phyloP scores from a whole-genome alignment of 1,140 invertebrate species.

The Hyles euphorbiae region DNA sequence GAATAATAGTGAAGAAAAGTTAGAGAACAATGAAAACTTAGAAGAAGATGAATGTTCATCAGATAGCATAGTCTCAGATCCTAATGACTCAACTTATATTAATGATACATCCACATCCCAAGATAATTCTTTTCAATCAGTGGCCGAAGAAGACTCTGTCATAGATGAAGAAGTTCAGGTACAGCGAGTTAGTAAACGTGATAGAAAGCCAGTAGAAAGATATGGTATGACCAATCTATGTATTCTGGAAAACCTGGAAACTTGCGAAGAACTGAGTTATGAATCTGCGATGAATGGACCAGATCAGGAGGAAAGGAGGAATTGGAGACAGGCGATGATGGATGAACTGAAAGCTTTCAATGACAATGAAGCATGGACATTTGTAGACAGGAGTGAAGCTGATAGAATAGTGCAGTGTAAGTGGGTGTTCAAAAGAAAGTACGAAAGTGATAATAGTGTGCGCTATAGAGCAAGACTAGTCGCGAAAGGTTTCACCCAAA shows the following conservation, averaged over 20 bases:
- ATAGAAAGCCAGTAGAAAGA: slow-evolving; percentile 16
- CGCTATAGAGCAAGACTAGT: slow-evolving; percentile 21
- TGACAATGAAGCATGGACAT: slow-evolving; percentile 24
- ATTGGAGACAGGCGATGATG: slow-evolving; percentile 24
- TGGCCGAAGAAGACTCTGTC: neutral
- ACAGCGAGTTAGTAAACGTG: slow-evolving; percentile 2
- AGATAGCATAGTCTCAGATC: too few relatives aligned
- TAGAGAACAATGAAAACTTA: neutral
- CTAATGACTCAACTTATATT: too few relatives aligned
- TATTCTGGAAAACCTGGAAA: slow-evolving; percentile 14
- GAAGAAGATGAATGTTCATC: too few relatives aligned
- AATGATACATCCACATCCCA: too few relatives aligned
- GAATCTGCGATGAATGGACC: slow-evolving; percentile 19
- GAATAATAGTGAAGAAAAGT: slow-evolving; percentile 6
- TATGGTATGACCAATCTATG: slow-evolving; percentile 16
- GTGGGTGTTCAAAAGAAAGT: slow-evolving; percentile 29
- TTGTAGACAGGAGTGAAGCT: slow-evolving; percentile 15
- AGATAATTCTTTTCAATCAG: too few relatives aligned
- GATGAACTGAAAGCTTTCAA: slow-evolving; percentile 23
- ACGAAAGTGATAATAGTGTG: slow-evolving; percentile 24
- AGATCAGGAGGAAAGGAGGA: too few relatives aligned
- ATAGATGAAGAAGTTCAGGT: slow-evolving; percentile 2
- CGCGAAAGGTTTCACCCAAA: slow-evolving; percentile 25
- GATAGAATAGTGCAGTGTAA: slow-evolving; percentile 25
- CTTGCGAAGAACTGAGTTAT: slow-evolving; percentile 20